Evolutionary conservation across 2,797 vertebrate genomes (phyloP), one percentile per base, ranked within the genome.

Genomic region (Garrulus glandarius): DNA sequence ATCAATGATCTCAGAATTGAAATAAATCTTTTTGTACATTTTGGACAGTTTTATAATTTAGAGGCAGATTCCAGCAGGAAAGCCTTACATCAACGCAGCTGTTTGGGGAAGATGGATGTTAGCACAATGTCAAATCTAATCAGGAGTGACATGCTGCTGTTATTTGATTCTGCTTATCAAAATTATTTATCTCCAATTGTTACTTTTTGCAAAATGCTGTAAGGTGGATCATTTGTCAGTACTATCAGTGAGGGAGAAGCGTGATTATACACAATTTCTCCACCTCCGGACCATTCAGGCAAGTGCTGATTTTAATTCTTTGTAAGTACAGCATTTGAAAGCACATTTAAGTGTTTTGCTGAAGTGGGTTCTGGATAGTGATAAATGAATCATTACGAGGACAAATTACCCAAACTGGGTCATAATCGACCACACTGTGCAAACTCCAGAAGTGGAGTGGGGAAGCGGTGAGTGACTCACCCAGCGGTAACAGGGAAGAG

Each of bases 371-470:
- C 88, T 85, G 91, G 77, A 81, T 87, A 24, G 76, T n/a, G 84
- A 94, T 89, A 96, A 94, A 95, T 93, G 92, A 96, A 75, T 93
- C 92, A 89, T 91, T 93, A 91, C 0, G 5, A 75, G 82, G 84
- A 91, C 76, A 91, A 91, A 92, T 94, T 78, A 93, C 64, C 89
- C 84, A 76, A 79, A 92, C 72, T 75, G 92, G 91, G 82, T 86
- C 82, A 75, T 85, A 65, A 95, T 92, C 24, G 47, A 83, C 61
- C 41, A 2, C 12, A 64, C 81, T 29, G 5, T 17, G 78, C 64
- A 77, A 89, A 81, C 81, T 77, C 43, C 63, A 34, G 23, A 1
- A 7, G 50, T 44, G 79, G 86, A 92, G 87, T 11, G 79, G 87
- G 72, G 87, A 85, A 84, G 86, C 30, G 13, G 47, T 0, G 13